Evolutionary conservation across 2,797 vertebrate genomes (phyloP).

Genomic region (Dryobates pubescens): DNA sequence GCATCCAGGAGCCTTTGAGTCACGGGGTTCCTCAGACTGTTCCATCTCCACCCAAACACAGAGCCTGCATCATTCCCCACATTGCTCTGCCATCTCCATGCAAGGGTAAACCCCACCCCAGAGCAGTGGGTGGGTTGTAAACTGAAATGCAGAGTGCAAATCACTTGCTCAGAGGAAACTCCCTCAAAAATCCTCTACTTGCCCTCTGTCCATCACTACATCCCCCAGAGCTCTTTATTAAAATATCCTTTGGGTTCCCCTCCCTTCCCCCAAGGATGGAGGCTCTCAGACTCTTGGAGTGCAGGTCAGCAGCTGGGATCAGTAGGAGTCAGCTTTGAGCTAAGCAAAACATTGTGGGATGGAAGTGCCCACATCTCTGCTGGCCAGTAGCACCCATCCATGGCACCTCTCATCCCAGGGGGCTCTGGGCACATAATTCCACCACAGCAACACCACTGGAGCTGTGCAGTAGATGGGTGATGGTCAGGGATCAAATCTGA

Average conservation of each 20-base stretch:
- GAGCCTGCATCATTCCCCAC: background rate
- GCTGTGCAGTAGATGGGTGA: background rate
- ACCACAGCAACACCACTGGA: background rate
- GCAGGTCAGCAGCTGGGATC: background rate
- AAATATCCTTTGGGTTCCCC: background rate
- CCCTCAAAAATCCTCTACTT: background rate
- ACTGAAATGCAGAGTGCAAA: background rate
- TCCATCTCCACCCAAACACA: background rate
- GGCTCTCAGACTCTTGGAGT: background rate
- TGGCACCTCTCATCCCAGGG: background rate
- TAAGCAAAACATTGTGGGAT: background rate
- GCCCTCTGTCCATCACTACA: background rate
- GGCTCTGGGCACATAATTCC: background rate
- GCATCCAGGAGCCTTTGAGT: background rate
- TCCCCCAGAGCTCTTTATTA: background rate
- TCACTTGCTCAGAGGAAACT: background rate
- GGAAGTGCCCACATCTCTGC: background rate
- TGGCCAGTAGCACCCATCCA: fast-evolving
- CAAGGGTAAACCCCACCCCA: background rate
- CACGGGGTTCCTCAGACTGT: background rate
- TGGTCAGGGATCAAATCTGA: background rate
- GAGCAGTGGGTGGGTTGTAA: background rate
- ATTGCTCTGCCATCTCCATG: background rate
- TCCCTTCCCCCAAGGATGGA: fast-evolving
- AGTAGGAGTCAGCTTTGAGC: background rate